Conservation (phyloP, 2,888 invertebrate species). For the Zygogramma bicolorata region DNA sequence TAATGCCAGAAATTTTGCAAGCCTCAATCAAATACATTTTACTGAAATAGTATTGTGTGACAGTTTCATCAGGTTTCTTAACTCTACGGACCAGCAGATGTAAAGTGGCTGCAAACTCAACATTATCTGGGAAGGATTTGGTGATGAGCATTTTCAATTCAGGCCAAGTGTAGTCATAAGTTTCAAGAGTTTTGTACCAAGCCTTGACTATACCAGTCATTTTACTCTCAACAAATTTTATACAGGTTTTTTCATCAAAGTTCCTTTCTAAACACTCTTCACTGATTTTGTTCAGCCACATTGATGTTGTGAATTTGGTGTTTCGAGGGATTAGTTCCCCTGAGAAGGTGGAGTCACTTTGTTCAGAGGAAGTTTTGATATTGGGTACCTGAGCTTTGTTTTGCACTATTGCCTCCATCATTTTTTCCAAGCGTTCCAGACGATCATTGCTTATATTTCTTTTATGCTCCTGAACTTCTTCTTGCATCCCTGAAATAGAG, state of each 20-base stretch:
- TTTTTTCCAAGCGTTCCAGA: constrained; percentile 52
- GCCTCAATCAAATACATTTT: constrained; percentile 56
- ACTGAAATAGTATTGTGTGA: constrained; percentile 55
- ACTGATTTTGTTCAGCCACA: constrained; percentile 56
- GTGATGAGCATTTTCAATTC: constrained; percentile 55
- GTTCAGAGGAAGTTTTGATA: neutral
- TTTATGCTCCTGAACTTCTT: neutral
- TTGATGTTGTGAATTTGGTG: constrained; percentile 51
- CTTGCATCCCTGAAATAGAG: neutral
- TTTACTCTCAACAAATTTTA: constrained; percentile 49
- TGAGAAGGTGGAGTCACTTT: constrained; percentile 2
- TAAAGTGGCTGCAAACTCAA: constrained; percentile 53
- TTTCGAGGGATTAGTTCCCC: constrained; percentile 48
- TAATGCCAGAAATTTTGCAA: constrained; percentile 55
- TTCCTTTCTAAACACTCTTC: constrained; percentile 50
- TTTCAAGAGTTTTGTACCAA: constrained; percentile 54
- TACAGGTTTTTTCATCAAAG: constrained; percentile 51
- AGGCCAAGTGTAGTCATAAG: constrained; percentile 55
- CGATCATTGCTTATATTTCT: constrained; percentile 37
- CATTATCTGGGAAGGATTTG: constrained; percentile 55
- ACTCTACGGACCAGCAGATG: constrained; percentile 49
- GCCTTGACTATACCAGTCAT: constrained; percentile 57
- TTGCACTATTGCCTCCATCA: constrained; percentile 52
- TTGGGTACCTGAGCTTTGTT: constrained; percentile 14
- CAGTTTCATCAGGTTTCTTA: constrained; percentile 51